A percentile compares a stretch with the other conserved stretches of the same genome.
Evolutionary conservation across 2,797 vertebrate species (phyloP).

Genomic region (Alectoris magna): DNA sequence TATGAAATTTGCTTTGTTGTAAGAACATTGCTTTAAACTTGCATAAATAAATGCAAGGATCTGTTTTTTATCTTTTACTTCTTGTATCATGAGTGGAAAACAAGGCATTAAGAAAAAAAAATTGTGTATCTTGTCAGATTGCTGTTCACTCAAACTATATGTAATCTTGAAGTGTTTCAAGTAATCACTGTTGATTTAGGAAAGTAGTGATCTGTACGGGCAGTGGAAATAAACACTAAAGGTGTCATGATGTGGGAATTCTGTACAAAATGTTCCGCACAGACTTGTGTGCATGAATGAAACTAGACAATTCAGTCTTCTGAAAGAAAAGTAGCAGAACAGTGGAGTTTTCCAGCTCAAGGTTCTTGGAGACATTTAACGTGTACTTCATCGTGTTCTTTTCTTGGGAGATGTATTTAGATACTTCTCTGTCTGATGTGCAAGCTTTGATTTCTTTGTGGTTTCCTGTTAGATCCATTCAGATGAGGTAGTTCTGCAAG

Average conservation of each 20-base stretch:
- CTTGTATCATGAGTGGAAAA: neutral
- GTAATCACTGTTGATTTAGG: neutral
- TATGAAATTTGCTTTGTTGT: neutral
- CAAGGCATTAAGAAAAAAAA: neutral
- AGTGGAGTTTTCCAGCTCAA: neutral
- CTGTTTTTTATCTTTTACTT: neutral
- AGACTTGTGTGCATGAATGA: neutral
- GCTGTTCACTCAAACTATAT: neutral
- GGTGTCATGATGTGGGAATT: constrained; percentile 17
- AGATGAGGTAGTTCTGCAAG: neutral
- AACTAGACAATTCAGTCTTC: neutral
- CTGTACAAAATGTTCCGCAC: neutral
- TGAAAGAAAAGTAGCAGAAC: neutral
- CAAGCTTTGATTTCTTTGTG: neutral
- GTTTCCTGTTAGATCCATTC: neutral
- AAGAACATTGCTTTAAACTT: neutral
- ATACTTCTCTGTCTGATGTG: neutral
- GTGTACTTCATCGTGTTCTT: constrained; percentile 16
- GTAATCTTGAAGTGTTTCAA: neutral
- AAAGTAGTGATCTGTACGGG: neutral
- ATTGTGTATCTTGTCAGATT: neutral
- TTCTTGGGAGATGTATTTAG: neutral
- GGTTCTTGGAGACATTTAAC: constrained; percentile 6
- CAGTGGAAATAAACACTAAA: constrained; percentile 34
- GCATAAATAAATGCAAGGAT: neutral